Percentiles rank a stretch among this genome's conserved stretches.
phyloP scores from a whole-genome alignment of 2,113 vertebrate genomes.

The Dicerorhinus sumatrensis region DNA sequence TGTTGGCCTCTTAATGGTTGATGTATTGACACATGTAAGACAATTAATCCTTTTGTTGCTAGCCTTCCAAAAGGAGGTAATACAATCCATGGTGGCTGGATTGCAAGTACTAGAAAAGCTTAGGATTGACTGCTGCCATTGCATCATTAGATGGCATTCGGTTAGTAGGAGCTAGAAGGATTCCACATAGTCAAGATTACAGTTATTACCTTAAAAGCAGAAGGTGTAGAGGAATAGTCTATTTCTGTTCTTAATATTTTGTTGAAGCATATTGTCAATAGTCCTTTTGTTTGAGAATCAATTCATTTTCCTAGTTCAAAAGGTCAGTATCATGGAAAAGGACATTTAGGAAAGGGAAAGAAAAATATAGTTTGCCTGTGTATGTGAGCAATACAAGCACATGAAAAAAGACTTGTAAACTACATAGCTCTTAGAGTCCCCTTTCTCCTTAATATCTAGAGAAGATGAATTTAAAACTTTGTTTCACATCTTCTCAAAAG shows the following conservation, averaged over 20 bases:
- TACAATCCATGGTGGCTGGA: background rate
- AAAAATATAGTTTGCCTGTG: background rate
- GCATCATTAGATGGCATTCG: background rate
- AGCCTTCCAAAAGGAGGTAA: background rate
- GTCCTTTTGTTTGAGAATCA: background rate
- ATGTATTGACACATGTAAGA: background rate
- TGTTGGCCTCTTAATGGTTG: rapidly evolving
- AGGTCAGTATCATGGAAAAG: background rate
- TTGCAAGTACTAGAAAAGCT: background rate
- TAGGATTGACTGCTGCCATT: background rate
- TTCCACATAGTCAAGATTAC: background rate
- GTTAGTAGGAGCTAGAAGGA: background rate
- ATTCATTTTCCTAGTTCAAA: background rate
- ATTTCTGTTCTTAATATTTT: background rate
- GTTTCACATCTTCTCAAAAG: background rate
- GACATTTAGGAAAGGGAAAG: background rate
- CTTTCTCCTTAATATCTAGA: background rate
- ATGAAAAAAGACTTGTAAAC: background rate
- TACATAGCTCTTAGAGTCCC: background rate
- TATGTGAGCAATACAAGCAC: background rate
- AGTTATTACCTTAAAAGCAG: background rate
- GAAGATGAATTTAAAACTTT: background rate
- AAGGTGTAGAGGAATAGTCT: background rate
- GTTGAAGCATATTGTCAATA: background rate
- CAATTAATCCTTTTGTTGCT: background rate